Evolutionary conservation across 2,888 invertebrate genomes (phyloP).

Genomic region (Epirrita christyi): DNA sequence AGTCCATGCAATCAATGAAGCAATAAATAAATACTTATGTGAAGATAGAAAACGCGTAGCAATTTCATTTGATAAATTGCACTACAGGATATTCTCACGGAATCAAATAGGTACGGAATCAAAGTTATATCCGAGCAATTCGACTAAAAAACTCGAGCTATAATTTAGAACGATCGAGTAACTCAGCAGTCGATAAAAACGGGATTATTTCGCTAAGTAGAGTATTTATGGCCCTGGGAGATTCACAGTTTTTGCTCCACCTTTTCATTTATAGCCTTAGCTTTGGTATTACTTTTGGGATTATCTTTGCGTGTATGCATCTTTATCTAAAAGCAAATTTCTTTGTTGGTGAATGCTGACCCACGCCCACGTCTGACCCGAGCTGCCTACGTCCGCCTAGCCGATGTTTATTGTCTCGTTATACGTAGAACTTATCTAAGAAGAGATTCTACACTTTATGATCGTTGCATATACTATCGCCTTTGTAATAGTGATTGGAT

Average conservation of each 20-base stretch:
- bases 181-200: conserved; percentile 36
- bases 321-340: conserved; percentile 38
- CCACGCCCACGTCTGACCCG: conserved; percentile 55
- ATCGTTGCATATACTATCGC: conserved; percentile 52
- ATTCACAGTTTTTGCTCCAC: conserved; percentile 22
- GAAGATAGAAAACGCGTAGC: conserved; percentile 16
- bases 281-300: conserved; percentile 15
- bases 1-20: conserved; percentile 14
- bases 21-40: conserved; percentile 17
- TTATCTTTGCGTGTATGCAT: conserved; percentile 19
- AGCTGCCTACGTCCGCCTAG: conserved; percentile 54
- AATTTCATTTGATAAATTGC: conserved; percentile 23
- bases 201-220: conserved; percentile 39
- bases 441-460: conserved; percentile 66
- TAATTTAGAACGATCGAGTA: conserved; percentile 41
- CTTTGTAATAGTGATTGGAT: conserved; percentile 56
- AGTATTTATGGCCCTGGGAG: conserved; percentile 35
- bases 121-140: conserved; percentile 15
- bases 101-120: conserved; percentile 8
- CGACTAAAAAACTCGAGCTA: conserved; percentile 30
- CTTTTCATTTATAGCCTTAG: conserved; percentile 20
- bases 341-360: conserved; percentile 35
- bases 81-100: conserved; percentile 29
- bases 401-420: conserved; percentile 60
- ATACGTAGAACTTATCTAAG: conserved; percentile 64